Conservation (phyloP, 2,113 vertebrate genomes). For the Psophia crepitans region DNA sequence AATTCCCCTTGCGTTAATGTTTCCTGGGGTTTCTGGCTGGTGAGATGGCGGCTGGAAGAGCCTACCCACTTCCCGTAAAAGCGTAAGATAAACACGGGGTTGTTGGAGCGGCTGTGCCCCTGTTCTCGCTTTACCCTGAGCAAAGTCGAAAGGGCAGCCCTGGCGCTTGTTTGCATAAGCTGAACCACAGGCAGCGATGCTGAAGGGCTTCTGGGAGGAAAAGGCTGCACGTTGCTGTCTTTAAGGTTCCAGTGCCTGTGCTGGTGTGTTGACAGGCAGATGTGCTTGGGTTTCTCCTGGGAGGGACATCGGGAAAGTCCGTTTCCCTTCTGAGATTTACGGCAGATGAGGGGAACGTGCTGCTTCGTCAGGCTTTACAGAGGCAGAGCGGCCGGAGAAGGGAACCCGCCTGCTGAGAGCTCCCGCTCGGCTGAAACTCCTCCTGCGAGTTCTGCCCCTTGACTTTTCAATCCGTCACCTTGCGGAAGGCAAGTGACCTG, state of each 20-base stretch:
- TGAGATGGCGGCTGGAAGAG: neutral
- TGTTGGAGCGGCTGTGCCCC: accelerated
- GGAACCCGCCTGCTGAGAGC: accelerated
- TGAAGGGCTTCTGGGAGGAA: neutral
- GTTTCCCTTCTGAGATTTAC: neutral
- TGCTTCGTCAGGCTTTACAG: accelerated
- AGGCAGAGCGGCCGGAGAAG: accelerated
- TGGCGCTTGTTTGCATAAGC: neutral
- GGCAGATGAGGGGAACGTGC: accelerated
- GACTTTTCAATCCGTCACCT: neutral
- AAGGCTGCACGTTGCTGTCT: accelerated
- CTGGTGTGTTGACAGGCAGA: neutral
- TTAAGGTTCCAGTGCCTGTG: neutral
- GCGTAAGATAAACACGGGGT: accelerated
- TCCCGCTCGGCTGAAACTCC: accelerated
- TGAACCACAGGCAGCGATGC: neutral
- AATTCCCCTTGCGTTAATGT: accelerated
- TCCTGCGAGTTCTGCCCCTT: neutral
- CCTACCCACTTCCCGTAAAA: accelerated
- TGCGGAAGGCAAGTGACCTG: neutral
- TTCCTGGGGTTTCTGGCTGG: neutral
- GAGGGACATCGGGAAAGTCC: accelerated
- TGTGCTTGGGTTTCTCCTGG: neutral
- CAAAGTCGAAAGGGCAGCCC: neutral
- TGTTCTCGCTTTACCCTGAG: accelerated